Evolutionary conservation across 2,888 invertebrate genomes (phyloP).

Genomic region (Xanthia icteritia): DNA sequence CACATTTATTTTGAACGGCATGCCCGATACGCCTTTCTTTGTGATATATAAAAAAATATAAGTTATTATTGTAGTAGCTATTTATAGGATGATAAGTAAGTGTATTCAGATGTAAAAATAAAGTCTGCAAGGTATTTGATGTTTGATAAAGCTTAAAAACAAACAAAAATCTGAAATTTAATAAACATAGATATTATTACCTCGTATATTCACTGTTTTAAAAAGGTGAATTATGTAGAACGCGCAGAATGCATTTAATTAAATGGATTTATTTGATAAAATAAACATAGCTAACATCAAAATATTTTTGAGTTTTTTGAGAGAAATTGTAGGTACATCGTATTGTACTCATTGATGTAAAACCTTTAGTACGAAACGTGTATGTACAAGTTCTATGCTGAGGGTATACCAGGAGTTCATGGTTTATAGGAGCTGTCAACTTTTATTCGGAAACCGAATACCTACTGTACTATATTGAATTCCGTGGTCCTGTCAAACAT

Average conservation of each 20-base stretch:
- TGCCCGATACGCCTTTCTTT: neutral
- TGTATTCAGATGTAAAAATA: neutral
- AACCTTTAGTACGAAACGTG: neutral
- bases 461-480: constrained; percentile 6
- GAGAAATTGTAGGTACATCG: too few species aligned
- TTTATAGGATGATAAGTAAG: neutral
- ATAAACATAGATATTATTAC: neutral
- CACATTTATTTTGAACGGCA: constrained; percentile 2
- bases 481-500: constrained; percentile 7
- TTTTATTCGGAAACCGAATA: constrained; percentile 13
- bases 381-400: neutral
- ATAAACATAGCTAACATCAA: neutral
- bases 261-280: neutral
- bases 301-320: neutral
- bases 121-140: neutral
- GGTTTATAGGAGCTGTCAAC: neutral
- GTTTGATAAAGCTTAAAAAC: neutral
- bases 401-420: constrained; percentile 1
- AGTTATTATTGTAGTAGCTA: constrained; percentile 1
- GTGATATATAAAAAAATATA: neutral
- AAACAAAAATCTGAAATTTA: neutral
- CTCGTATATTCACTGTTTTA: neutral
- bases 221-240: neutral
- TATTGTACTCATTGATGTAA: neutral
- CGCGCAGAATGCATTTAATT: neutral